phyloP scores from a whole-genome alignment of 2,888 invertebrate species.

The Scaptodrosophila latifasciaeformis region DNA sequence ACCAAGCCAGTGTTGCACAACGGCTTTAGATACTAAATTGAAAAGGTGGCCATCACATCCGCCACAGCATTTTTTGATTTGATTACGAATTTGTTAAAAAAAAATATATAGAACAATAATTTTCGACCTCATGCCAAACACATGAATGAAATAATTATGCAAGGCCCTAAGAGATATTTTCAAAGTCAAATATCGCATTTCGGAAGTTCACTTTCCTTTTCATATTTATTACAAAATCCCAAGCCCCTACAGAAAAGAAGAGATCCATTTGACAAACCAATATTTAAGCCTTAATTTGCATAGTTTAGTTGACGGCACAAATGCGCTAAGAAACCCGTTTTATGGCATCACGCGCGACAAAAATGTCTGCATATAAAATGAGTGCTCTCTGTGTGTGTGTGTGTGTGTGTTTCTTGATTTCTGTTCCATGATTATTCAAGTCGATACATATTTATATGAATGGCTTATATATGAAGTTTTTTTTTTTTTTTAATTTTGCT shows the following conservation, averaged over 20 bases:
- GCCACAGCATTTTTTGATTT: too few species aligned
- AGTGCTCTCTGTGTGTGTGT: slow-evolving; percentile 36
- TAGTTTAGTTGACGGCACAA: slow-evolving; percentile 57
- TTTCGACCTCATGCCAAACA: too few species aligned
- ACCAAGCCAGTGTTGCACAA: too few species aligned
- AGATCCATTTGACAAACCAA: slow-evolving; percentile 28
- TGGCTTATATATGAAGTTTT: slow-evolving; percentile 2
- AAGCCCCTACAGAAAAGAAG: slow-evolving; percentile 21
- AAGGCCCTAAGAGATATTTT: slow-evolving; percentile 38
- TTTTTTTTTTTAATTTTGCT: too few species aligned
- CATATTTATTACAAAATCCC: slow-evolving; percentile 57
- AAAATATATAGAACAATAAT: too few species aligned
- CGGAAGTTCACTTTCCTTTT: slow-evolving; percentile 56
- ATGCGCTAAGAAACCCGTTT: slow-evolving; percentile 49
- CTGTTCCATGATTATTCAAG: slow-evolving; percentile 19
- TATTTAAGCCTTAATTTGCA: slow-evolving; percentile 56
- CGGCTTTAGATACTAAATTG: too few species aligned
- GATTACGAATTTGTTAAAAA: too few species aligned
- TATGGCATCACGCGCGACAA: slow-evolving; percentile 47
- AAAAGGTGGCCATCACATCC: too few species aligned
- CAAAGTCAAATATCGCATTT: slow-evolving; percentile 55
- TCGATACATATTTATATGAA: slow-evolving; percentile 17
- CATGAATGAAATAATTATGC: too few species aligned
- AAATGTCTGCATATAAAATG: slow-evolving; percentile 53
- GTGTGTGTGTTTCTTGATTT: too few species aligned